Evolutionary conservation across 2,888 invertebrate genomes (phyloP).

Genomic region (Drosophila robusta): DNA sequence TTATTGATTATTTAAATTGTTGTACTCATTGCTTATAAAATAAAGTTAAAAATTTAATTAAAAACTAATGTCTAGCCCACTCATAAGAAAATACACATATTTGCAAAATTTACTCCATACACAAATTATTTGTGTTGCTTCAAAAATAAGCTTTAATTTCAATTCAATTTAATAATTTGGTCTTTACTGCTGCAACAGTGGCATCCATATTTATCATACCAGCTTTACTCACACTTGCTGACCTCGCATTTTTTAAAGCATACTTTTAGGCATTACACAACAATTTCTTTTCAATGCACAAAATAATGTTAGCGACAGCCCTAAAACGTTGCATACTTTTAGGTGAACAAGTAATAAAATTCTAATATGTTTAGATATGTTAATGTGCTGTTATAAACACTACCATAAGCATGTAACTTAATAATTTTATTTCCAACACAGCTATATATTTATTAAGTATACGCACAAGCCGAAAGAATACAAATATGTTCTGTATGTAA

Average conservation of each 20-base stretch:
- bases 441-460: conserved; percentile 1
- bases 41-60: no score
- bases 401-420: neutral
- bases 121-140: no score
- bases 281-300: no score
- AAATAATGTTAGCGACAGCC: no score
- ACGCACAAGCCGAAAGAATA: conserved; percentile 5
- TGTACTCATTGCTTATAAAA: no score
- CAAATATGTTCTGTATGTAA: conserved; percentile 4
- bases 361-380: neutral
- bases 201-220: neutral
- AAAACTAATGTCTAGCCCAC: no score
- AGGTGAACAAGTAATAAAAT: neutral
- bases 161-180: no score
- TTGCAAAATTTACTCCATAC: no score
- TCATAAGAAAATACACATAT: no score
- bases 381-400: neutral
- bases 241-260: conserved; percentile 28
- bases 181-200: conserved; percentile 9
- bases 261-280: conserved; percentile 40
- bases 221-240: neutral
- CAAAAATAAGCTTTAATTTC: no score
- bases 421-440: neutral
- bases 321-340: conserved; percentile 34
- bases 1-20: no score